phyloP scores from a whole-genome alignment of 2,888 invertebrate genomes.

The Quadroppia sp. region DNA sequence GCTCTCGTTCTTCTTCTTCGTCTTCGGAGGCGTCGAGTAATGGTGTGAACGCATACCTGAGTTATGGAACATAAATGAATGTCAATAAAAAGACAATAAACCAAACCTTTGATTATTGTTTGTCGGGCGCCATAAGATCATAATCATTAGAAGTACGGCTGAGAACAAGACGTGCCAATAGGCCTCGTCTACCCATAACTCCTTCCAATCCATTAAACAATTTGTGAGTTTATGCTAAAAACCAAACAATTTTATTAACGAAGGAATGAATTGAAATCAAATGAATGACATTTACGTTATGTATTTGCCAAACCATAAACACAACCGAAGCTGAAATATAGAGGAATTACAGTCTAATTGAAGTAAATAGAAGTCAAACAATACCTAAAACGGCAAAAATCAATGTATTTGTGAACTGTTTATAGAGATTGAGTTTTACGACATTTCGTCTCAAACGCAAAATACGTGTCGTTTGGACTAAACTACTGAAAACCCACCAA shows the following conservation, averaged over 20 bases:
- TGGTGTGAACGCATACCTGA: conserved; percentile 77
- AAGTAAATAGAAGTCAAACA: not conserved
- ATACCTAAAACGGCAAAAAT: conserved; percentile 74
- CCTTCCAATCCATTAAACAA: conserved; percentile 70
- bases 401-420: conserved; percentile 89
- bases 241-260: not conserved
- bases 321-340: conserved; percentile 66
- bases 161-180: conserved; percentile 94
- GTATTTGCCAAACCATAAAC: conserved; percentile 89
- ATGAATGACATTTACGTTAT: conserved; percentile 61
- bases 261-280: not conserved
- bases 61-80: not conserved
- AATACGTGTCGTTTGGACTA: conserved; percentile 84
- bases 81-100: not conserved
- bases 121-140: conserved; percentile 91
- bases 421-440: conserved; percentile 80
- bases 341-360: not conserved
- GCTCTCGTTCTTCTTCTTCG: conserved; percentile 68
- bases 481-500: conserved; percentile 71
- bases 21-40: conserved; percentile 73
- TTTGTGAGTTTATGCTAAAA: conserved; percentile 42
- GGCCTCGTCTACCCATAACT: conserved; percentile 88
- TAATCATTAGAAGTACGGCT: conserved; percentile 78
- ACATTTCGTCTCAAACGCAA: conserved; percentile 79
- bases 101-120: conserved; percentile 84